These are phyloP conservation scores for Catagonus wagneri DNA, from an alignment of 2,113 vertebrate genomes.

Conservation along the genomic window DNA sequence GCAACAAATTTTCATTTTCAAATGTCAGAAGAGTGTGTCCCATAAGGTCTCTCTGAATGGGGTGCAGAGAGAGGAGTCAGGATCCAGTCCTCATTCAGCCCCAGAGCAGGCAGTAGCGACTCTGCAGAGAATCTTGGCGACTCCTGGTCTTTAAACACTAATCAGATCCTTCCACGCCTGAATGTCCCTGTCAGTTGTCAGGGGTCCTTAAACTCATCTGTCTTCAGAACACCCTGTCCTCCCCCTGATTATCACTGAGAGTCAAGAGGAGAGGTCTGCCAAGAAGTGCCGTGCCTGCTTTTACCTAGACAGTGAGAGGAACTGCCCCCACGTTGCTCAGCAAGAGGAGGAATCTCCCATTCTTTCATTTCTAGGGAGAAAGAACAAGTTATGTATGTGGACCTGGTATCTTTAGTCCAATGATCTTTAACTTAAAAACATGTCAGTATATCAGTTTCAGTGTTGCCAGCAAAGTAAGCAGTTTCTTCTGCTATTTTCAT, in stretches of 20 bases:
- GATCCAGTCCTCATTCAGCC: neutral
- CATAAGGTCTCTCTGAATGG: neutral
- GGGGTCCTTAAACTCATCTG: neutral
- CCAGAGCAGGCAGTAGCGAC: neutral
- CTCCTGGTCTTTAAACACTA: neutral
- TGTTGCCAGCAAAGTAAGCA: neutral
- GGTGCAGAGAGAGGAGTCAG: neutral
- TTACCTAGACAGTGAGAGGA: neutral
- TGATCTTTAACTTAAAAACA: conserved; percentile 9
- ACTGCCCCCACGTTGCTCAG: neutral
- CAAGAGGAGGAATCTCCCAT: neutral
- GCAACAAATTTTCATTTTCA: neutral
- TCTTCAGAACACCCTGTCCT: neutral
- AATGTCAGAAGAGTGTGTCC: neutral
- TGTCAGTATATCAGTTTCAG: neutral
- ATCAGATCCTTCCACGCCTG: neutral
- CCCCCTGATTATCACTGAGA: neutral
- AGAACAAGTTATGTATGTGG: neutral
- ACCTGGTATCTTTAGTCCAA: neutral
- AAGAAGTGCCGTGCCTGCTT: neutral
- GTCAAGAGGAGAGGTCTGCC: neutral
- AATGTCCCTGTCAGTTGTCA: neutral
- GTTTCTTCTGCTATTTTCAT: neutral
- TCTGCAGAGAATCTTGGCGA: neutral
- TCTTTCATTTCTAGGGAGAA: neutral